Conservation (phyloP, 2,888 invertebrate genomes). For the Adineta ricciae region DNA sequence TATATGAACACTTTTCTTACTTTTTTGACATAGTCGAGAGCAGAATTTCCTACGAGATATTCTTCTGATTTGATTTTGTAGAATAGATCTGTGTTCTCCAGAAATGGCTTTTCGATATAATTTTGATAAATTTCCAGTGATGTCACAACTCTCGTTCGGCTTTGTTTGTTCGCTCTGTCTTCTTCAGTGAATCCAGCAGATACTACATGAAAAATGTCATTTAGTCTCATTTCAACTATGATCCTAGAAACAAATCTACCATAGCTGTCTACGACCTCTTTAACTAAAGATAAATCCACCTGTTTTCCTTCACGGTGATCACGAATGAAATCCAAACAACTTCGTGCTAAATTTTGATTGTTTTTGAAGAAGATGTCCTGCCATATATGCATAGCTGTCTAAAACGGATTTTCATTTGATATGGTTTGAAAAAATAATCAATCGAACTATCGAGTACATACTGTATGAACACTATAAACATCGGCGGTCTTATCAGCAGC, state of each 20-base stretch:
- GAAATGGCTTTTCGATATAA: slow-evolving; percentile 67
- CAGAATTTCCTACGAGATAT: slow-evolving; percentile 83
- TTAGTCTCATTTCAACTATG: too few species aligned
- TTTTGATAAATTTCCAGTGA: too few species aligned
- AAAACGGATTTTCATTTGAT: not conserved
- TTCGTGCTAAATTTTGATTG: not conserved
- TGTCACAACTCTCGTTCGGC: too few species aligned
- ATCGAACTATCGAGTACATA: not conserved
- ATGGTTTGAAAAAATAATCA: not conserved
- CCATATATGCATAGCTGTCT: not conserved
- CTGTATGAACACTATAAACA: slow-evolving; percentile 64
- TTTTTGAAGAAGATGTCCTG: not conserved
- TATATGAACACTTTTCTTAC: slow-evolving; percentile 61
- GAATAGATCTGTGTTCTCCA: slow-evolving; percentile 86
- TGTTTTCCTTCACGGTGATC: not conserved
- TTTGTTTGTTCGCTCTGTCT: too few species aligned
- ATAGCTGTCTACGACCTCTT: not conserved
- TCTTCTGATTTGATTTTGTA: slow-evolving; percentile 86
- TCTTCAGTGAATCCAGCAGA: too few species aligned
- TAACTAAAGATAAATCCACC: not conserved
- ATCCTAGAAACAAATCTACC: not conserved
- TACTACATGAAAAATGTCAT: too few species aligned
- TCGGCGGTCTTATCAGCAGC: slow-evolving; percentile 94
- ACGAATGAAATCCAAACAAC: not conserved
- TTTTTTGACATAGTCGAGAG: slow-evolving; percentile 96